Evolutionary conservation across 1,140 invertebrate species (phyloP).

Genomic region (Gryon sp.): DNA sequence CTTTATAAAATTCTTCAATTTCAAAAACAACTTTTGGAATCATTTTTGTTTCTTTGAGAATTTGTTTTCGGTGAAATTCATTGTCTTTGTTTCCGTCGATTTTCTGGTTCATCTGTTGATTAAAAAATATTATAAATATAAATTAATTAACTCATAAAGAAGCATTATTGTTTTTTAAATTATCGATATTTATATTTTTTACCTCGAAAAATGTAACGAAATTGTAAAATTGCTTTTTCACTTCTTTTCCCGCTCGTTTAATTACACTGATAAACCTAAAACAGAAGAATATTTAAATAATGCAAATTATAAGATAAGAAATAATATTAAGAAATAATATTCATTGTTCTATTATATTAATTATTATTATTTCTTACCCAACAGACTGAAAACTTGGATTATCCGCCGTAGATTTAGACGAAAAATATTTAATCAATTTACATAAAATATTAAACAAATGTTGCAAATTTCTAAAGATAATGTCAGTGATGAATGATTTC

Average conservation of each 20-base stretch:
- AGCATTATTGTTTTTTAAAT: too few relatives aligned
- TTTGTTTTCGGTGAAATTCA: conserved; percentile 79
- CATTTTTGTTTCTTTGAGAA: conserved; percentile 81
- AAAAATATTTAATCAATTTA: conserved; percentile 79
- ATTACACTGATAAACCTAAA: conserved; percentile 81
- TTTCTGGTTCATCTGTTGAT: conserved; percentile 69
- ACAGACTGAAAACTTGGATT: conserved; percentile 77
- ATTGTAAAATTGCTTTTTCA: conserved; percentile 80
- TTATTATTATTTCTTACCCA: too few relatives aligned
- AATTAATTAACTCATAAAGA: too few relatives aligned
- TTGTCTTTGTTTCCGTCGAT: conserved; percentile 73
- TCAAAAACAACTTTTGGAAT: conserved; percentile 82
- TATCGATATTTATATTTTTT: too few relatives aligned
- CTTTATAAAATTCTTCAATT: conserved; percentile 82
- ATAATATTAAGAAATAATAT: too few relatives aligned
- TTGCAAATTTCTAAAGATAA: conserved; percentile 78
- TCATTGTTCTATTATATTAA: too few relatives aligned
- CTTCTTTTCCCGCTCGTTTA: conserved; percentile 80
- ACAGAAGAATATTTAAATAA: conserved; percentile 26
- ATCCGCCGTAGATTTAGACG: conserved; percentile 71
- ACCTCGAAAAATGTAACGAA: conserved; percentile 81
- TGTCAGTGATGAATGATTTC: conserved; percentile 71
- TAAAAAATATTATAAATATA: background rate
- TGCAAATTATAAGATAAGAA: too few relatives aligned
- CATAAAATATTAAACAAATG: conserved; percentile 75